Conservation (phyloP, 2,113 vertebrate genomes). For the Cygnus atratus region DNA sequence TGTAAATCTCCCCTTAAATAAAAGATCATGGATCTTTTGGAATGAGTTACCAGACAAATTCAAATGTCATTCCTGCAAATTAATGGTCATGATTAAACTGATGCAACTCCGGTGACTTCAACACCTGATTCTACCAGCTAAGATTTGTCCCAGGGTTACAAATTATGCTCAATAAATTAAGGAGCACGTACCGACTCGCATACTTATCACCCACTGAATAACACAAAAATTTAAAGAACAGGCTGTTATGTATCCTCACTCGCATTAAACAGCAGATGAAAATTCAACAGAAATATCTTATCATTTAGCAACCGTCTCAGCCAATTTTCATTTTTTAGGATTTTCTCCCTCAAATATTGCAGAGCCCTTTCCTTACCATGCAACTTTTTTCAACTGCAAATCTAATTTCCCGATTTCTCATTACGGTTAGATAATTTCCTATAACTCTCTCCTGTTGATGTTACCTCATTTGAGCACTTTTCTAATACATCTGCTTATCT, state of each 20-base stretch:
- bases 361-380: not conserved
- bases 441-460: not conserved
- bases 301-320: not conserved
- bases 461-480: not conserved
- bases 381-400: not conserved
- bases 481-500: not conserved
- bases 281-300: not conserved
- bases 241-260: not conserved
- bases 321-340: not conserved
- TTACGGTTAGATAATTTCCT: not conserved
- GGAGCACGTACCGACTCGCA: not conserved
- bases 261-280: not conserved
- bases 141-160: not conserved
- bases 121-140: not conserved
- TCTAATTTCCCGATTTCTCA: not conserved
- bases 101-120: not conserved
- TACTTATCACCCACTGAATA: not conserved
- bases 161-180: not conserved
- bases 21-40: conserved; percentile 10
- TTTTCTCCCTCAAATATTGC: not conserved
- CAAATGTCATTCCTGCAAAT: not conserved
- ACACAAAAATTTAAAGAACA: not conserved
- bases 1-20: conserved; percentile 51
- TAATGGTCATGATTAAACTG: not conserved
- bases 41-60: conserved; percentile 24